phyloP scores from a whole-genome alignment of 2,797 vertebrate species.

The Silurus aristotelis region DNA sequence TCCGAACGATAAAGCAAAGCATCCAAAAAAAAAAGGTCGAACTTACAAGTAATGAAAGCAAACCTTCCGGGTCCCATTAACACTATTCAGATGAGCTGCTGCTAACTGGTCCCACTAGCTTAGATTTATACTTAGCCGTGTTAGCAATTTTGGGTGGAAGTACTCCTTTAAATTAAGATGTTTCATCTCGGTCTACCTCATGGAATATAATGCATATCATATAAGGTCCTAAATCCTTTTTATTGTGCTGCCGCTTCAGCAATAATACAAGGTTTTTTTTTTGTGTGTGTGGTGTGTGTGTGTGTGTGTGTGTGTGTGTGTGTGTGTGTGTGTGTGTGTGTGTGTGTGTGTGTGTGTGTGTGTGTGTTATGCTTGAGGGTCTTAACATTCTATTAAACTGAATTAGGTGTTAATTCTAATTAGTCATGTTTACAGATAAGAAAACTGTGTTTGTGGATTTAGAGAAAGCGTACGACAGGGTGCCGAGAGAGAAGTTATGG shows the following conservation, averaged over 20 bases:
- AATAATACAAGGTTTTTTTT: not conserved
- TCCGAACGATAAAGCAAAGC: not conserved
- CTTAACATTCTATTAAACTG: slow-evolving; percentile 47
- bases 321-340: not conserved
- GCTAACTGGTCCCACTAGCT: slow-evolving; percentile 13
- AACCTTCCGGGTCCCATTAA: slow-evolving; percentile 16
- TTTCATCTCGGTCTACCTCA: slow-evolving; percentile 22
- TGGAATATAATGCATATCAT: slow-evolving; percentile 38
- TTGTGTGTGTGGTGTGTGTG: not conserved
- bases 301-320: not conserved
- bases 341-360: not conserved
- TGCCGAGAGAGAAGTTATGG: too few relatives aligned
- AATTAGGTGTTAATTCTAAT: slow-evolving; percentile 56
- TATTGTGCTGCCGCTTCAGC: slow-evolving; percentile 23
- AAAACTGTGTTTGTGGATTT: slow-evolving; percentile 6
- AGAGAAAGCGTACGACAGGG: too few relatives aligned
- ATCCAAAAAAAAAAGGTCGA: slow-evolving; percentile 12
- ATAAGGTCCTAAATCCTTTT: slow-evolving; percentile 53
- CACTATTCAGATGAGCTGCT: slow-evolving; percentile 21
- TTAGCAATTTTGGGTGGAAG: slow-evolving; percentile 26
- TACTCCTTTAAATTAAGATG: slow-evolving; percentile 32
- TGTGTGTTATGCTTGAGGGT: slow-evolving; percentile 37
- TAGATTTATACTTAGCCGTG: slow-evolving; percentile 32
- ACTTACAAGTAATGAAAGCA: slow-evolving; percentile 26
- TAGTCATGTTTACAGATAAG: slow-evolving; percentile 50